Percentiles rank a stretch among this genome's conserved stretches.
Evolutionary conservation across 2,113 vertebrate species (phyloP).

Genomic region (Ondatra zibethicus): DNA sequence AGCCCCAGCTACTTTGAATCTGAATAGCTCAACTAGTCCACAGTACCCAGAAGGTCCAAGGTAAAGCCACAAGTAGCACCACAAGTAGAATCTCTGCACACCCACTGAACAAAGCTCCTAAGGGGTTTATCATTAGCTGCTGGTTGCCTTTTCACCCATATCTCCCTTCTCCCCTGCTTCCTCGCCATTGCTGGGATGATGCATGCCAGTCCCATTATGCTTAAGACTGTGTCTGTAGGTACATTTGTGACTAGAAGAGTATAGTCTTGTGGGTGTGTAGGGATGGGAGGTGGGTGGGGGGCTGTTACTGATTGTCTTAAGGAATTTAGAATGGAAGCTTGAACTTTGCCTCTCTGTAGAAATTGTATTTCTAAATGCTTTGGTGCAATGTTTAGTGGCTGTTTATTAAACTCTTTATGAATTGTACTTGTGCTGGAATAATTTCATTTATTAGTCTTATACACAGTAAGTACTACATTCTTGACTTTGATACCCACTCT

Average conservation of each 20-base stretch:
- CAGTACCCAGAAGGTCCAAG: constrained; percentile 5
- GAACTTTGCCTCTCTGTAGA: constrained; percentile 82
- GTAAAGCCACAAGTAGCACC: constrained; percentile 32
- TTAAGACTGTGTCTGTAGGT: constrained; percentile 83
- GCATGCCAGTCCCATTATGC: constrained; percentile 87
- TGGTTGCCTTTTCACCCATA: constrained; percentile 75
- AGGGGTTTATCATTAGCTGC: constrained; percentile 60
- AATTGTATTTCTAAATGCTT: constrained; percentile 86
- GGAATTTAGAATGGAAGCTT: constrained; percentile 84
- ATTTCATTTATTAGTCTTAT: constrained; percentile 66
- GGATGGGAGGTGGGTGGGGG: constrained; percentile 73
- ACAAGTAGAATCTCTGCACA: constrained; percentile 6
- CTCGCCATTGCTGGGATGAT: constrained; percentile 80
- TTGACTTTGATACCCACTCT: neutral
- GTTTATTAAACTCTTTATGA: constrained; percentile 87
- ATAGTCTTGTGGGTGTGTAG: constrained; percentile 70
- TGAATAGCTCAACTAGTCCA: neutral
- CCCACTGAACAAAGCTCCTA: constrained; percentile 8
- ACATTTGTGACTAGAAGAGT: constrained; percentile 81
- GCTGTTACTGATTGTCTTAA: constrained; percentile 83
- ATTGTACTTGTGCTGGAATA: constrained; percentile 81
- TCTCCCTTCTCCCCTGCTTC: constrained; percentile 57
- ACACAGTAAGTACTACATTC: neutral
- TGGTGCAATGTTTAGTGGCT: constrained; percentile 86
- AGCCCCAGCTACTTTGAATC: constrained; percentile 31